phyloP scores from a whole-genome alignment of 1,140 invertebrate genomes.

The Drosophila ananassae region DNA sequence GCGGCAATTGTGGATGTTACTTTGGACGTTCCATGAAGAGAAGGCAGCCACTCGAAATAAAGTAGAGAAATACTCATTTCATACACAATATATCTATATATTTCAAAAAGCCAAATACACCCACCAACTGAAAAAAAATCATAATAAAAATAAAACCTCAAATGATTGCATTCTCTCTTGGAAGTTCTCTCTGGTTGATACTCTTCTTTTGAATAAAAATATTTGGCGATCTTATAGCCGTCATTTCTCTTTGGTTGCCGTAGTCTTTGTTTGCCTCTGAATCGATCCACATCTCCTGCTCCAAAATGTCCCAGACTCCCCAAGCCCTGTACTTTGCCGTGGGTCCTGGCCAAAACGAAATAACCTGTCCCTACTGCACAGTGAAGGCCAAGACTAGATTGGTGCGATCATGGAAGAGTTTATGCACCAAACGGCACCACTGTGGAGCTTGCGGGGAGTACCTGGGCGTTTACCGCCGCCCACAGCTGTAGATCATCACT shows the following conservation, averaged over 20 bases:
- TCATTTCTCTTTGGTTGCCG: conserved; percentile 12
- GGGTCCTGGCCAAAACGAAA: conserved; percentile 75
- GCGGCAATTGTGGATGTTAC: conserved; percentile 79
- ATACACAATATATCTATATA: not conserved
- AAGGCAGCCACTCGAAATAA: conserved; percentile 56
- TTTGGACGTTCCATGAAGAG: conserved; percentile 75
- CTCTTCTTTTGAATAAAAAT: not conserved
- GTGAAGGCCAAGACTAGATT: conserved; percentile 61
- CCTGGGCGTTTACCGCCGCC: conserved; percentile 72
- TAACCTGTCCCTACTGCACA: conserved; percentile 76
- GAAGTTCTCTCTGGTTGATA: not conserved
- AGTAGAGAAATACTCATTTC: conserved; percentile 8
- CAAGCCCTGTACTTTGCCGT: conserved; percentile 77
- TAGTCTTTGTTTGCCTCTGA: conserved; percentile 47
- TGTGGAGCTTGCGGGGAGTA: conserved; percentile 80
- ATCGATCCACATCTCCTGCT: conserved; percentile 31
- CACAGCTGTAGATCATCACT: conserved; percentile 55
- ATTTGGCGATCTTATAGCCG: not conserved
- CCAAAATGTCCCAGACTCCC: conserved; percentile 47
- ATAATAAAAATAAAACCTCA: conserved; percentile 36
- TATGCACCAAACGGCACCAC: conserved; percentile 69
- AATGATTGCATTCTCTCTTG: conserved; percentile 16
- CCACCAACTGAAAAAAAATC: conserved; percentile 27
- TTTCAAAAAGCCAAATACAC: conserved; percentile 1
- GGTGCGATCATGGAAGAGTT: conserved; percentile 57